These are phyloP conservation scores for Rhyacichthys aspro DNA, from an alignment of 2,797 vertebrate genomes.

Conservation along the genomic window DNA sequence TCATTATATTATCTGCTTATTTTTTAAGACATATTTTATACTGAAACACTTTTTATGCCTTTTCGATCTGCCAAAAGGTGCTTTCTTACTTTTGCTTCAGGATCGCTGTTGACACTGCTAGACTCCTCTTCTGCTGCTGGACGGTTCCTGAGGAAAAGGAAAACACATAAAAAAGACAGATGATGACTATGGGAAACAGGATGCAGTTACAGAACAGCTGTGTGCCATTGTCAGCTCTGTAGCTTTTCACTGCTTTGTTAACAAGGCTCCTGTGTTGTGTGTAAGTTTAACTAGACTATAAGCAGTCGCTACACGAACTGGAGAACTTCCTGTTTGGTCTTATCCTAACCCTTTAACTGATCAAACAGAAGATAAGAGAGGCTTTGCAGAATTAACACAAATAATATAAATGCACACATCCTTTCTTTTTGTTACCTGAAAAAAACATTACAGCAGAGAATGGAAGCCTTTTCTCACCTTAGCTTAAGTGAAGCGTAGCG, in stretches of 20 bases:
- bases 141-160: constrained; percentile 81
- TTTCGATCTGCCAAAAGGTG: background rate
- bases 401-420: too few species aligned
- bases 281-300: constrained; percentile 18
- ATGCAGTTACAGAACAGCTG: constrained; percentile 5
- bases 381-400: background rate
- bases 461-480: constrained; percentile 76
- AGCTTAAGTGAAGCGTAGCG: constrained; percentile 97
- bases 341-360: constrained; percentile 30
- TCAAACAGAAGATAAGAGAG: constrained; percentile 39
- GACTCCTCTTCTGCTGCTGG: constrained; percentile 88
- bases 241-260: constrained; percentile 19
- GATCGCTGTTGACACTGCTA: constrained; percentile 87
- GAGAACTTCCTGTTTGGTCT: constrained; percentile 45
- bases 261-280: constrained; percentile 12
- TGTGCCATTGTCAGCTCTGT: background rate
- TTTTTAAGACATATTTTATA: too few species aligned
- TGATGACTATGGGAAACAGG: constrained; percentile 4
- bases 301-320: constrained; percentile 44
- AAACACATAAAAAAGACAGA: constrained; percentile 1
- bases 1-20: background rate
- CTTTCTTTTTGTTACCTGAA: background rate
- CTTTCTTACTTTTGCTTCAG: constrained; percentile 89
- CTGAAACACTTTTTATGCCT: background rate
- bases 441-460: background rate